Percentiles rank a stretch among this genome's conserved stretches.
phyloP scores from a whole-genome alignment of 2,797 vertebrate species.

The Hippoglossus hippoglossus region DNA sequence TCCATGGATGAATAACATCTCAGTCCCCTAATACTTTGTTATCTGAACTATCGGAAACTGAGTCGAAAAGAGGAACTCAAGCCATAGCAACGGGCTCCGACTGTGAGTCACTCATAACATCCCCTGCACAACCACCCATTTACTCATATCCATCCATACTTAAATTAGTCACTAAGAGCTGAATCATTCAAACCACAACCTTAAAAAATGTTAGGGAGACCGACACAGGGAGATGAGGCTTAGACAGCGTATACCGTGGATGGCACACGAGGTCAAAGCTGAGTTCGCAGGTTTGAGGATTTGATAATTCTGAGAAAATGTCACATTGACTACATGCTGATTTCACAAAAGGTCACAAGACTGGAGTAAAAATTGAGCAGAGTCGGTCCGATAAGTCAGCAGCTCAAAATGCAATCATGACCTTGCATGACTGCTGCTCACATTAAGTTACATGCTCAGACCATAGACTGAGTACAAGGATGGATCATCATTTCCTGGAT shows the following conservation, averaged over 20 bases:
- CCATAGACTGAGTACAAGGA: no score
- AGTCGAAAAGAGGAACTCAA: slow-evolving; percentile 31
- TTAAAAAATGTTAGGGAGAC: slow-evolving; percentile 3
- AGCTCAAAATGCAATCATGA: neutral
- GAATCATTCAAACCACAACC: slow-evolving; percentile 43
- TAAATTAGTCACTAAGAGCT: slow-evolving; percentile 19
- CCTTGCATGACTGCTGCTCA: neutral
- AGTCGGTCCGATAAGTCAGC: slow-evolving; percentile 8
- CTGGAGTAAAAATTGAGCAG: neutral
- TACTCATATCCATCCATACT: slow-evolving; percentile 46
- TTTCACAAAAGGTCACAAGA: slow-evolving; percentile 18
- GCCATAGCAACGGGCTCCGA: slow-evolving; percentile 37
- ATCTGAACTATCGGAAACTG: slow-evolving; percentile 1
- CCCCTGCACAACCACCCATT: slow-evolving; percentile 26
- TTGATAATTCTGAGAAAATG: neutral
- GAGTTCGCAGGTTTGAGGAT: slow-evolving; percentile 1
- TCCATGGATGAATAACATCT: slow-evolving; percentile 23
- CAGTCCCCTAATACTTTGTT: slow-evolving; percentile 18
- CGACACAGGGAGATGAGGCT: neutral
- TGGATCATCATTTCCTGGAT: no score
- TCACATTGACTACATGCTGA: neutral
- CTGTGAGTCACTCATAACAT: slow-evolving; percentile 56
- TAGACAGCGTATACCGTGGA: neutral
- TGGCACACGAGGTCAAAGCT: slow-evolving; percentile 7
- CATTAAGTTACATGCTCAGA: neutral